A percentile compares a stretch with the other conserved stretches of the same genome.
These are phyloP conservation scores for Monopterus albus DNA, from an alignment of 2,113 vertebrate species.

Conservation along the genomic window DNA sequence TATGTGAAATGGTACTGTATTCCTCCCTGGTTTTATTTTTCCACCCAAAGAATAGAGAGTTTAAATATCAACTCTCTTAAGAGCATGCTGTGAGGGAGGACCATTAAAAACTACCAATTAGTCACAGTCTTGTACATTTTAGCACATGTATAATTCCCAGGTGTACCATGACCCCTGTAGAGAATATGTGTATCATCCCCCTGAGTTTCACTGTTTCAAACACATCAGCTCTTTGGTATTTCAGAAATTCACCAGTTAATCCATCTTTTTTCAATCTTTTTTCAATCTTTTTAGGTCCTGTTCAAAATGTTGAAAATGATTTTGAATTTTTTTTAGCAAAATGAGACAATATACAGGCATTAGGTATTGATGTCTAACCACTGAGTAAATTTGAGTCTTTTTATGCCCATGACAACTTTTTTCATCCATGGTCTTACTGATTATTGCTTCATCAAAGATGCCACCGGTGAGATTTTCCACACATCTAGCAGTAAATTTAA, in stretches of 20 bases:
- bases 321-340: no score
- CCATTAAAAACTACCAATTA: background rate
- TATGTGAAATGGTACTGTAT: background rate
- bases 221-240: background rate
- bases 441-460: conserved; percentile 10
- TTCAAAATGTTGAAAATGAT: no score
- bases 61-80: background rate
- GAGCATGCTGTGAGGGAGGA: background rate
- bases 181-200: background rate
- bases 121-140: background rate
- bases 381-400: background rate
- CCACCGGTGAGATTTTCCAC: background rate
- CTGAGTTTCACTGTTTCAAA: background rate
- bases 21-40: background rate
- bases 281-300: background rate
- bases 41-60: background rate
- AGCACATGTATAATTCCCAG: background rate
- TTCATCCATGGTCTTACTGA: background rate
- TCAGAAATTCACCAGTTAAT: background rate
- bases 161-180: background rate
- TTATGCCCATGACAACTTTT: background rate
- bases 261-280: background rate
- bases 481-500: conserved; percentile 2
- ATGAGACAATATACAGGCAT: no score
- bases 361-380: background rate